Percentiles rank a stretch among this genome's conserved stretches.
Conservation (phyloP, 2,797 vertebrate species). For the Coendou prehensilis region DNA sequence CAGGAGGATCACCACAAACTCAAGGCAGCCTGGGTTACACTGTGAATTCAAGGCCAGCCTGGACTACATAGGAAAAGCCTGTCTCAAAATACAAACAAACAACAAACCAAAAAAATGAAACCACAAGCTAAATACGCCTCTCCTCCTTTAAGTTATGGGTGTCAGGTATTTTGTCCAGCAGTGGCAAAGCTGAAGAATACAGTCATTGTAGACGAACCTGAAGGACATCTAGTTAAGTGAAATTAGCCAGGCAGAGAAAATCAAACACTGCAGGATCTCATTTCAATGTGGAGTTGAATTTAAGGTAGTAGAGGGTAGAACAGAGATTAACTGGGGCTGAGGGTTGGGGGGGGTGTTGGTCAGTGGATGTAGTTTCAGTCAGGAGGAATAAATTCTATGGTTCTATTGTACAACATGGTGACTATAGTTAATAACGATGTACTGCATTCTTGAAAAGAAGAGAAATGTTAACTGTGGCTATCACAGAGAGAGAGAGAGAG, state of each 20-base stretch:
- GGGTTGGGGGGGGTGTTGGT: not conserved
- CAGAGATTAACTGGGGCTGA: not conserved
- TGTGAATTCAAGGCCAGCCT: not conserved
- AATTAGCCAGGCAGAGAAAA: not conserved
- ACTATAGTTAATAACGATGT: too few relatives aligned
- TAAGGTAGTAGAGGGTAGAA: not conserved
- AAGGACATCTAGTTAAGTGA: not conserved
- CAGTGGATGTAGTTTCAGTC: not conserved
- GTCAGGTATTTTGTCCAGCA: not conserved
- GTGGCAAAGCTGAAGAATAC: not conserved
- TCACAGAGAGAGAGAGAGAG: not conserved
- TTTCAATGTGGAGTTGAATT: too few relatives aligned
- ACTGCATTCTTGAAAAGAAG: not conserved
- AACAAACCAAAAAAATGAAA: not conserved
- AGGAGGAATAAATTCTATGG: not conserved
- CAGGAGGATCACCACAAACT: not conserved
- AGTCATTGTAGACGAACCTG: not conserved
- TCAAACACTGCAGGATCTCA: not conserved
- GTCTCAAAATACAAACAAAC: not conserved
- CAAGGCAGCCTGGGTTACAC: not conserved
- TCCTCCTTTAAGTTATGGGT: not conserved
- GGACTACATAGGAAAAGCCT: not conserved
- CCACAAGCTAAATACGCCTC: not conserved
- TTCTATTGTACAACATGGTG: not conserved
- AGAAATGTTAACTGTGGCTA: not conserved